Evolutionary conservation across 2,113 vertebrate species (phyloP).

Genomic region (Chloropsis cyanopogon): DNA sequence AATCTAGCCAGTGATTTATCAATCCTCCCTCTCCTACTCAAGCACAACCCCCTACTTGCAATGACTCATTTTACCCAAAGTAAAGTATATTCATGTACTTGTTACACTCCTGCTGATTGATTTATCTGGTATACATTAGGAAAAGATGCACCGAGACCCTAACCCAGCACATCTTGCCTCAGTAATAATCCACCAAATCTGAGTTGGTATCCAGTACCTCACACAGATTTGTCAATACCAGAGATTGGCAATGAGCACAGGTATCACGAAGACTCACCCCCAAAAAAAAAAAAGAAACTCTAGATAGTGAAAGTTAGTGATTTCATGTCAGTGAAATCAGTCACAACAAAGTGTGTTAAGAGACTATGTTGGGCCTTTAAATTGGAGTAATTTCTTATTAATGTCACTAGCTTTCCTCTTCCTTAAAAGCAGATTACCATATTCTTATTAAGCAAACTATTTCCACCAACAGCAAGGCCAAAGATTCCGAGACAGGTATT

Average conservation of each 20-base stretch:
- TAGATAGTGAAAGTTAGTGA: not conserved
- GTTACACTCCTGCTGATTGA: not conserved
- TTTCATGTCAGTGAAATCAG: not conserved
- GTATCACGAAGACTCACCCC: not conserved
- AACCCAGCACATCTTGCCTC: not conserved
- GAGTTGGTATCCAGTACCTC: not conserved
- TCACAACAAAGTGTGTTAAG: not conserved
- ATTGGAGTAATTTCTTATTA: not conserved
- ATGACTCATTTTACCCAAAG: not conserved
- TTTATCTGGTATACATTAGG: not conserved
- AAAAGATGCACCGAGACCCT: not conserved
- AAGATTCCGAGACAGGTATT: not conserved
- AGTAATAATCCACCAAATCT: not conserved
- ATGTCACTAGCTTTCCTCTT: rapidly evolving
- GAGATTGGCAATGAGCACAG: not conserved
- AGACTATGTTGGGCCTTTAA: not conserved
- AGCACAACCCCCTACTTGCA: not conserved
- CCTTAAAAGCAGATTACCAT: not conserved
- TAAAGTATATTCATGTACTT: not conserved
- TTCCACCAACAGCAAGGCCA: not conserved
- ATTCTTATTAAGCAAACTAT: not conserved
- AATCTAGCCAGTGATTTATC: not conserved
- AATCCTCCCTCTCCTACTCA: not conserved
- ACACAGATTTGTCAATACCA: not conserved
- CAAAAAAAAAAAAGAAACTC: not conserved